These are phyloP conservation scores for Perca flavescens DNA, from an alignment of 2,113 vertebrate genomes.

Conservation along the genomic window DNA sequence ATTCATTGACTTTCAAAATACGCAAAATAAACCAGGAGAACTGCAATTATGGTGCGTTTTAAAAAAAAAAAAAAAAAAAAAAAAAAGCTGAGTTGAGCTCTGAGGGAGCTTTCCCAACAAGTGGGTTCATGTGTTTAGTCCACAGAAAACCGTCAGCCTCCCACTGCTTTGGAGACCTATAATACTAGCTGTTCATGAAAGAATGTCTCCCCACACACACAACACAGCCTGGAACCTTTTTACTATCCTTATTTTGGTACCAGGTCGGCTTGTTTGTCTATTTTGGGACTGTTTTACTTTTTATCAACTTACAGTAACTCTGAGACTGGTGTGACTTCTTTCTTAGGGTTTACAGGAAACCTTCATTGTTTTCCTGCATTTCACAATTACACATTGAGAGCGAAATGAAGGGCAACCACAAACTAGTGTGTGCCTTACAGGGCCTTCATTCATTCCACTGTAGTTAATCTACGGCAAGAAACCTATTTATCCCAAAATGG, in stretches of 20 bases:
- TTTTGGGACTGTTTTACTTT: constrained; percentile 55
- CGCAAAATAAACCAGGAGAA: constrained; percentile 63
- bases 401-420: not conserved
- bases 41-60: constrained; percentile 75
- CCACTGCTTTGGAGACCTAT: constrained; percentile 69
- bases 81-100: constrained; percentile 69
- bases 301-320: constrained; percentile 25
- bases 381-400: constrained; percentile 10
- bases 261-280: constrained; percentile 60
- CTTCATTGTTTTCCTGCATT: not conserved
- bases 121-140: constrained; percentile 73
- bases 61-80: constrained; percentile 57
- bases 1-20: constrained; percentile 55
- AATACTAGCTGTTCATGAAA: constrained; percentile 69
- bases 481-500: not conserved
- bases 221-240: constrained; percentile 60
- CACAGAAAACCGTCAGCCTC: constrained; percentile 65
- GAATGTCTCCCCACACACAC: constrained; percentile 31
- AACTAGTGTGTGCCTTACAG: not conserved
- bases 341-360: constrained; percentile 28
- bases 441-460: not conserved
- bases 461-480: not conserved
- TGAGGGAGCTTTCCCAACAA: constrained; percentile 61
- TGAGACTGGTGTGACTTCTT: constrained; percentile 25
- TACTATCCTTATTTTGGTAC: constrained; percentile 73